phyloP scores from a whole-genome alignment of 2,888 invertebrate species.

The Macrosoma leucophasiata region DNA sequence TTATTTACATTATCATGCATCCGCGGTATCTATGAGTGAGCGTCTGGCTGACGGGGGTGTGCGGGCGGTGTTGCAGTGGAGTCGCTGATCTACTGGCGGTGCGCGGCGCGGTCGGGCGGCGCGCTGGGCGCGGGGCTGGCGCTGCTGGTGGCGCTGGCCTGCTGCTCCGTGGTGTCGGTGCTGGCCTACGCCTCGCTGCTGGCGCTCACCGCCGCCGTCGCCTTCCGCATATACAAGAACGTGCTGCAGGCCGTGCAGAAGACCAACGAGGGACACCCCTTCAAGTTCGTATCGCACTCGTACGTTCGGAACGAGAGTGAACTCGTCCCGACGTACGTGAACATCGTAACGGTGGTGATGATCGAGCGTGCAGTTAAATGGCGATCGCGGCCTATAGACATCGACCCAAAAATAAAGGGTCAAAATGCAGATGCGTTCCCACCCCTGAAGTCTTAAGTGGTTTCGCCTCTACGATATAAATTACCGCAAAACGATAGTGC shows the following conservation, averaged over 20 bases:
- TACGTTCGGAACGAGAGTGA: no score
- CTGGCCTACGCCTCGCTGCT: slow-evolving; percentile 93
- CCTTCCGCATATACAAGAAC: slow-evolving; percentile 97
- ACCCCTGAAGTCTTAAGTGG: no score
- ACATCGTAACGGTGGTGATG: no score
- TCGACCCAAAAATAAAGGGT: no score
- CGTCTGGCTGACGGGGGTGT: slow-evolving; percentile 3
- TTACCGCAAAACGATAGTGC: no score
- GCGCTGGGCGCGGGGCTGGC: slow-evolving; percentile 94
- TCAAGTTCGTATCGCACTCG: slow-evolving; percentile 81
- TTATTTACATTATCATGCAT: no score
- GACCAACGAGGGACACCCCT: slow-evolving; percentile 96
- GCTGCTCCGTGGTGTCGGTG: slow-evolving; percentile 96
- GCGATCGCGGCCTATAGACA: no score
- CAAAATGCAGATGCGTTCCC: no score
- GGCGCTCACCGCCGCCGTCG: slow-evolving; percentile 89
- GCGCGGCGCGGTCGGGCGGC: slow-evolving; percentile 94
- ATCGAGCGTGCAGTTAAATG: no score
- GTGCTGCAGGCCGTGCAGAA: slow-evolving; percentile 97
- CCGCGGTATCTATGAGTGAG: no score
- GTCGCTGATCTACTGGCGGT: slow-evolving; percentile 98
- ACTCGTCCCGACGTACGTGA: no score
- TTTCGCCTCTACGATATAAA: no score
- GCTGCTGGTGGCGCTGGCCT: slow-evolving; percentile 93
- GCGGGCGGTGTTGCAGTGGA: slow-evolving; percentile 81